Evolutionary conservation across 1,140 invertebrate genomes (phyloP), one percentile per base, ranked within the genome.

Genomic region (Trypoxylus dichotomus): DNA sequence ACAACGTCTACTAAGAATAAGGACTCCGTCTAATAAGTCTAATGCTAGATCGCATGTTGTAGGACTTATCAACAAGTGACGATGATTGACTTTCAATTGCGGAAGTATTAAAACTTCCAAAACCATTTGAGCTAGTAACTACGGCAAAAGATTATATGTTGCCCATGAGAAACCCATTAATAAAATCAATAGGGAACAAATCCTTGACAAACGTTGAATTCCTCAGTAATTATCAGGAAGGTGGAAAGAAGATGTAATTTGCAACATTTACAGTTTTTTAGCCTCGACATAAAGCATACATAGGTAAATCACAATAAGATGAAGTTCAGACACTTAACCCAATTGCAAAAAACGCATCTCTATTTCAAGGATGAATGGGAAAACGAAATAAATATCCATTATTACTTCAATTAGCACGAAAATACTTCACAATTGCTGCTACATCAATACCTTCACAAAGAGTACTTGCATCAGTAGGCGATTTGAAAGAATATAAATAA

Each of bases 401-500:
- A 32, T 41, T 78, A 47, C 75, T 41, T 43, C 63, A 76, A 72
- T 42, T 78, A 37, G 77, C 76, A 29, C 71, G 71, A 74, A 77
- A 78, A 75, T 78, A 81, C 58, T 58, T 79, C 27, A 76, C 54
- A 73, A 76, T 77, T 10, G 58, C 75, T 32, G 78, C 78, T 11
- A 79, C 80, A 72, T 81, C 80, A 76, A 68, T 77, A 13, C 77
- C 78, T 13, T 79, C 74, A n/a, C 74, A 79, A 68, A 41, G 80
- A 29, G 25, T 76, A 27, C 78, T 80, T 78, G 77, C 80, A 63
- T 78, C 76, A 32, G 74, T 71, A 27, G 80, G 78, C 10, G 32
- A 74, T 74, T 21, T 76, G 58, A 42, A 42, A 42, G 41, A 42
- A 42, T 42, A 73, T 73, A 42, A 42, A 42, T 42, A 42, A 6